Evolutionary conservation across 2,888 invertebrate genomes (phyloP).

Genomic region (Lithophane ornitopus): DNA sequence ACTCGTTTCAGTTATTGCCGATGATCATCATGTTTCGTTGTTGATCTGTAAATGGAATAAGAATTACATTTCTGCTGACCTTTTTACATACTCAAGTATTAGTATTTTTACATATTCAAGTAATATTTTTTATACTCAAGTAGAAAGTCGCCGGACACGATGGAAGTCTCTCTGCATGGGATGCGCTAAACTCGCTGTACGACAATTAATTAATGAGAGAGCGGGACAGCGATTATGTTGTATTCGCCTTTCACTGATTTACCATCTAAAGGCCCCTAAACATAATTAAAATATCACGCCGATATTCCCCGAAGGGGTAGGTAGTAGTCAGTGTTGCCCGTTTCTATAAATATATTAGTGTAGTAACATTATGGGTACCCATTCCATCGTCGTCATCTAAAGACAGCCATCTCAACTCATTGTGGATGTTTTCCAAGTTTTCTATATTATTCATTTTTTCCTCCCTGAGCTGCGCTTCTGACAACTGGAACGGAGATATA

Average conservation of each 20-base stretch:
- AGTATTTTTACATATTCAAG: too few relatives aligned
- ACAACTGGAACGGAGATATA: conserved; percentile 48
- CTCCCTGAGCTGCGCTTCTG: conserved; percentile 61
- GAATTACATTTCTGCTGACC: not conserved
- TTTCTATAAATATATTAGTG: not conserved
- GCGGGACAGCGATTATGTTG: not conserved
- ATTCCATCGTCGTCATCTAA: conserved; percentile 61
- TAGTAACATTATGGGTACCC: conserved; percentile 45
- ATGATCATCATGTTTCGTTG: conserved; percentile 37
- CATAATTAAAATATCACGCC: not conserved
- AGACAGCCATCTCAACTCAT: conserved; percentile 63
- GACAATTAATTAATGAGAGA: not conserved
- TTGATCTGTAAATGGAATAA: conserved; percentile 46
- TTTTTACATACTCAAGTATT: not conserved
- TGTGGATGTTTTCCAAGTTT: conserved; percentile 61
- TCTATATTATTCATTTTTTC: conserved; percentile 52
- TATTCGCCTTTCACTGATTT: not conserved
- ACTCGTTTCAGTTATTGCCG: conserved; percentile 8
- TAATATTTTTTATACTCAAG: too few relatives aligned
- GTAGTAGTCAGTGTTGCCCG: not conserved
- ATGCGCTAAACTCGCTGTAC: not conserved
- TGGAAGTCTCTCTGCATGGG: not conserved
- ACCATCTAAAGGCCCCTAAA: not conserved
- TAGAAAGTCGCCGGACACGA: not conserved
- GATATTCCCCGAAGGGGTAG: too few relatives aligned